Base-by-base conservation (phyloP, 2,113 vertebrate species). In the Hypanus sabinus region DNA sequence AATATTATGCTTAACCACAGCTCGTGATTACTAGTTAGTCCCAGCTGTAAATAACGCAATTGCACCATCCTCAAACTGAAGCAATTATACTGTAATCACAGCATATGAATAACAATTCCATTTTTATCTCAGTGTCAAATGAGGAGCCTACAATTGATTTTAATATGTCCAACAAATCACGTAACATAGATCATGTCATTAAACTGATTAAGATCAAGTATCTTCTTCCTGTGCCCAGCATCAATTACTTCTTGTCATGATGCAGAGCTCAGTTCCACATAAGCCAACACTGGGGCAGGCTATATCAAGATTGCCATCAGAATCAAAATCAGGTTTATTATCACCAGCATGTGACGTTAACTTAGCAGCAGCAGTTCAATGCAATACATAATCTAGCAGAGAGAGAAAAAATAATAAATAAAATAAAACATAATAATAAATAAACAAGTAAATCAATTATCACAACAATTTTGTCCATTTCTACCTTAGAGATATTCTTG, bases 21-120 rank as follows among this genome's bases (percentile, higher is more conserved):
- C 76, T 36, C 33, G n/a, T 36, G 76, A 79, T 79, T 79, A 79
- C n/a, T 79, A n/a, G n/a, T 79, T 79, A 16, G n/a, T 79, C 33
- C 76, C 76, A 16, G n/a, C 76, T 79, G 76, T 79, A 79, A 79
- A 79, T 79, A 79, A 79, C 11, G n/a, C 76, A 79, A 79, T 79
- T 79, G 76, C 76, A 79, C n/a, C n/a, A 3, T 79, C 7, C 76
- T 79, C 76, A 33, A 77, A 36, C n/a, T 36, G 12, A 79, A 79
- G 76, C 76, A n/a, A 79, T 79, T 36, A 79, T 79, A 79, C n/a
- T 12, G 36, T 79, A 79, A 79, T 79, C 76, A 33, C 30, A 79
- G 76, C 33, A 36, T 14, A 79, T 79, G n/a, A 79, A 79, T 79
- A 79, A 79, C 76, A 79, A 36, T n/a, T 79, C 36, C 36, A n/a